Base-by-base conservation (phyloP, 1,140 invertebrate species). In the Hesperophylax magnus region DNA sequence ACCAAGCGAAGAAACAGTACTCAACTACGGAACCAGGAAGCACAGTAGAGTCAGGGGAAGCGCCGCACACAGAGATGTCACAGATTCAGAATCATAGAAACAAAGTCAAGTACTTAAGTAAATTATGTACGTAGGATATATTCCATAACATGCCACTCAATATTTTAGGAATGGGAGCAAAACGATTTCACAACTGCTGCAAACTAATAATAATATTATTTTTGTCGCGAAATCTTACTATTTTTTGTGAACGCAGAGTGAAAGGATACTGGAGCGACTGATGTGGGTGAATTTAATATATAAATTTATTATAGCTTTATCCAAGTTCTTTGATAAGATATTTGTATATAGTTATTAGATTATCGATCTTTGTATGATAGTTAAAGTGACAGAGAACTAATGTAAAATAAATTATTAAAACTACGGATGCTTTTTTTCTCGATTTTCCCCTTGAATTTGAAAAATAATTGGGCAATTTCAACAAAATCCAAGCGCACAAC, bases 21-120 rank as follows among this genome's bases (percentile, higher is more conserved):
- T 56, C 7, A 80, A 75, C 20, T 84, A 84, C 56, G 83, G 83
- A 58, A 80, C 80, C 69, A 84, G 74, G 63, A 84, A 75, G 34
- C 76, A 81, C 20, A 22, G 60, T 39, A 84, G 60, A 53, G 27
- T 15, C 24, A 80, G 81, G 63, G 77, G 56, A 6, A 75, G 71
- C 0, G 11, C 72, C 17, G 56, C 17, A n/a, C 65, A 75, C 69
- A 20, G 71, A 58, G 78, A 76, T 4, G 47, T 31, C 15, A 34
- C 67, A 8, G 82, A 81, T 24, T 69, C 78, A n/a, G 63, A 83
- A 77, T 77, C 78, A 60, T 83, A 80, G 60, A 72, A 27, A 81
- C 69, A 78, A n/a, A 72, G 54, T 56, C 61, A 65, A 56, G 22
- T 56, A 58, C 52, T 77, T 20, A 61, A 24, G 27, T 53, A 52